Evolutionary conservation across 2,797 vertebrate genomes (phyloP).

Genomic region (Lerista edwardsae): DNA sequence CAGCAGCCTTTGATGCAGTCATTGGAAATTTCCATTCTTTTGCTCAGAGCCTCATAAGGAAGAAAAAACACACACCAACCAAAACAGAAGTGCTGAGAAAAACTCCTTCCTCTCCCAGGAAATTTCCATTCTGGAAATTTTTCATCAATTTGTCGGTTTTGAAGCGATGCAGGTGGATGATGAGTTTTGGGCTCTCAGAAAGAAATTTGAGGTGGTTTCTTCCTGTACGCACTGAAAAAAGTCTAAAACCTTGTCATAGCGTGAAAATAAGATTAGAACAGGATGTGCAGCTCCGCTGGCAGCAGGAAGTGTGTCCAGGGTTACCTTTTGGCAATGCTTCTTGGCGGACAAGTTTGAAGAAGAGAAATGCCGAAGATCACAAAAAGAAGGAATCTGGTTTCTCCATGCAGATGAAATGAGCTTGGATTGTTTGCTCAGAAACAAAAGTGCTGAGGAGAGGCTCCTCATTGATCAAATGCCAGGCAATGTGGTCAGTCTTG

Average conservation of each 20-base stretch:
- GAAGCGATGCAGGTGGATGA: slow-evolving; percentile 69
- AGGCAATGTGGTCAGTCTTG: not conserved
- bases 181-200: slow-evolving; percentile 60
- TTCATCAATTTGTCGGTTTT: slow-evolving; percentile 75
- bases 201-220: slow-evolving; percentile 66
- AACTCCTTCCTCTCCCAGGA: slow-evolving; percentile 78
- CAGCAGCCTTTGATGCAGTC: slow-evolving; percentile 79
- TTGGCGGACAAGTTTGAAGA: not conserved
- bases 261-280: slow-evolving; percentile 44
- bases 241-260: slow-evolving; percentile 65
- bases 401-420: not conserved
- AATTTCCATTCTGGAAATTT: slow-evolving; percentile 82
- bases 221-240: slow-evolving; percentile 33
- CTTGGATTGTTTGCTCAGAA: not conserved
- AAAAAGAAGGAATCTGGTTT: not conserved
- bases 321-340: not conserved
- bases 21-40: slow-evolving; percentile 85
- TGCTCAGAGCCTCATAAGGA: slow-evolving; percentile 78
- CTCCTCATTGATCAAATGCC: not conserved
- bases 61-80: slow-evolving; percentile 22
- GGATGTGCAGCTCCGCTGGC: not conserved
- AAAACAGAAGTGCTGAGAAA: slow-evolving; percentile 38
- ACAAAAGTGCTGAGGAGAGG: no score
- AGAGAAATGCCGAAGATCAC: no score
- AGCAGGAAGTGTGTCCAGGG: not conserved